phyloP scores from a whole-genome alignment of 2,113 vertebrate genomes.

The Pleuronectes platessa region DNA sequence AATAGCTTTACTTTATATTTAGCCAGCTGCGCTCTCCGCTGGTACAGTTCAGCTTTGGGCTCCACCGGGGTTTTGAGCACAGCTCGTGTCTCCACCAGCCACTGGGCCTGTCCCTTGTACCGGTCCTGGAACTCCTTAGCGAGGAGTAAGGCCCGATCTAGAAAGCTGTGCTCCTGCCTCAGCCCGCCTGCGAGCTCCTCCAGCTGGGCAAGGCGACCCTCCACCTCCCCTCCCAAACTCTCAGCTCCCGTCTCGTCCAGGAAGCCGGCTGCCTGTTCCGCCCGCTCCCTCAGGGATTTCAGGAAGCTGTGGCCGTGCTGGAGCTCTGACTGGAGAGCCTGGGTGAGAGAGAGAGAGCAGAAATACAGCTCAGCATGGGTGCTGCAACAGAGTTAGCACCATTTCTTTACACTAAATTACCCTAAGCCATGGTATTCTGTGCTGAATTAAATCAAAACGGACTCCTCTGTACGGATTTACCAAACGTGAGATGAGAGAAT shows the following conservation, averaged over 20 bases:
- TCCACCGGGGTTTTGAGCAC: constrained; percentile 86
- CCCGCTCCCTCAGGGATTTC: constrained; percentile 91
- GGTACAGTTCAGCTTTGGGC: constrained; percentile 93
- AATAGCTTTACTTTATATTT: constrained; percentile 91
- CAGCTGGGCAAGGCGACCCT: constrained; percentile 83
- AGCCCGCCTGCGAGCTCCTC: constrained; percentile 88
- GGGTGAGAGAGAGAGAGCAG: constrained; percentile 22
- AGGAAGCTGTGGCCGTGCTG: constrained; percentile 91
- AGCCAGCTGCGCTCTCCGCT: constrained; percentile 93
- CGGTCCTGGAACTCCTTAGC: constrained; percentile 94
- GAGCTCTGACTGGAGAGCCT: constrained; percentile 87
- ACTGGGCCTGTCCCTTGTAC: constrained; percentile 88
- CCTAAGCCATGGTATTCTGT: background rate
- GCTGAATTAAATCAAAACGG: background rate
- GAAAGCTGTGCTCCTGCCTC: constrained; percentile 86
- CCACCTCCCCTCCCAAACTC: constrained; percentile 85
- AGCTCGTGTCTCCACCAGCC: constrained; percentile 86
- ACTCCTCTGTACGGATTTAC: background rate
- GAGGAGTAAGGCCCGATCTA: constrained; percentile 89
- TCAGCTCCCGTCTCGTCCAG: constrained; percentile 86
- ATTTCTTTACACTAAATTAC: constrained; percentile 11
- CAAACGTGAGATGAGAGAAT: background rate
- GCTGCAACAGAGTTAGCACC: background rate
- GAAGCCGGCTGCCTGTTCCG: constrained; percentile 86
- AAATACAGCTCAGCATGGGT: constrained; percentile 23